Evolutionary conservation across 2,797 vertebrate genomes (phyloP), one percentile per base, ranked within the genome.

Genomic region (Babyrousa celebensis): DNA sequence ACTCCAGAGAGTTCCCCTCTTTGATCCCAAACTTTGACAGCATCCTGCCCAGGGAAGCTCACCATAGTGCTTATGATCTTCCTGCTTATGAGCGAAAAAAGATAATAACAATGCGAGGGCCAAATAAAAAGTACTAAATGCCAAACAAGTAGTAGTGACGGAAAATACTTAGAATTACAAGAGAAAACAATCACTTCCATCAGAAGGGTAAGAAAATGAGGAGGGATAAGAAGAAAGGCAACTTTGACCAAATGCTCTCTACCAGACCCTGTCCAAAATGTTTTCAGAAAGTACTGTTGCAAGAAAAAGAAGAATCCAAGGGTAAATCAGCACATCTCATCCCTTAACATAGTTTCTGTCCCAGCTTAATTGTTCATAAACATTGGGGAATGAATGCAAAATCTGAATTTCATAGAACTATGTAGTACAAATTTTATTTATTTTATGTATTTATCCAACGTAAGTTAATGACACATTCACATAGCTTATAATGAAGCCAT

Each of bases 391-490:
- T 84, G 84, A 91, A 86, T 67, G n/a, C 21, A 95, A 97, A 96
- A 88, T 94, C 32, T 84, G 85, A 85, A 96, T 94, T 96, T 85
- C 65, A 94, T 43, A 97, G 82, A 97, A 95, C 86, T 36, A 75
- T 85, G 82, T 92, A 94, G 60, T 74, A 78, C 21, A 93, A 43
- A 71, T 89, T 87, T 79, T 90, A 87, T 92, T 95, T 36, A 71
- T 89, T 87, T 79, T 90, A 87, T 92, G 93, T 96, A 87, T 67
- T 95, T 94, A 96, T 72, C 78, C 43, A 79, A 95, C 82, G 78
- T 27, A 96, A 93, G 52, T 95, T 78, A 82, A 95, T 79, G 74
- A 86, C 43, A 77, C 92, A 94, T 94, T 96, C 88, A 96, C 88
- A 91, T 94, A 96, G 91, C 85, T 90, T 91, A 94, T 79, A 87